phyloP scores from a whole-genome alignment of 2,888 invertebrate species.

The Mimachlamys varia region DNA sequence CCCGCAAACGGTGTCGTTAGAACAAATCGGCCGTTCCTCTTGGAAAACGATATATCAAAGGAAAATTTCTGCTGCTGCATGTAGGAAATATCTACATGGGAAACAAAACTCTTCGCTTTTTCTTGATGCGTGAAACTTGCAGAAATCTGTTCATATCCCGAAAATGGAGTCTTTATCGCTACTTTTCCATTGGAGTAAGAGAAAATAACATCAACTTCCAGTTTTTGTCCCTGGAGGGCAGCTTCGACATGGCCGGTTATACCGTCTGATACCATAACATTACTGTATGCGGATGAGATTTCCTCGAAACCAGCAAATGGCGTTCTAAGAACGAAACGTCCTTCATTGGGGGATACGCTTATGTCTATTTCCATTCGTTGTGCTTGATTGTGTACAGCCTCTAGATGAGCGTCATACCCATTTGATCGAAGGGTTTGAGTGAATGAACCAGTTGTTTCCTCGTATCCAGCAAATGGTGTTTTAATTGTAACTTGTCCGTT shows the following conservation, averaged over 20 bases:
- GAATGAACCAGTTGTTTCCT: conserved; percentile 25
- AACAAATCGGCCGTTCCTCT: background rate
- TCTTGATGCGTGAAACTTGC: conserved; percentile 50
- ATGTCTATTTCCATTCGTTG: conserved; percentile 32
- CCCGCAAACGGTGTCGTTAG: conserved; percentile 36
- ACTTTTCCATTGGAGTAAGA: conserved; percentile 14
- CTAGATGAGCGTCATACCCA: background rate
- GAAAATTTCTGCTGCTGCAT: conserved; percentile 3
- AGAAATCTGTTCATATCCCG: conserved; percentile 32
- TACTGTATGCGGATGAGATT: conserved; percentile 13
- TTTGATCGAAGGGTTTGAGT: background rate
- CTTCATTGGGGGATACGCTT: background rate
- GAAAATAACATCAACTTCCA: background rate
- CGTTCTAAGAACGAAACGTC: background rate
- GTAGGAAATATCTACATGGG: conserved; percentile 43
- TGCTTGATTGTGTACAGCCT: conserved; percentile 7
- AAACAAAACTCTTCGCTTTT: conserved; percentile 52
- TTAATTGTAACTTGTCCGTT: background rate
- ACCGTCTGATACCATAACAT: background rate
- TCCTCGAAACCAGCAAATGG: conserved; percentile 44
- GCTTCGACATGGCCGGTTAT: conserved; percentile 9
- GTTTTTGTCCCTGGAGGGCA: conserved; percentile 21
- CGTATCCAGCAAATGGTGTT: conserved; percentile 40
- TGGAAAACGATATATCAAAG: background rate
- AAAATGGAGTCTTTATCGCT: conserved; percentile 36